phyloP scores from a whole-genome alignment of 1,140 invertebrate genomes.

The Drosophila chauvacae region DNA sequence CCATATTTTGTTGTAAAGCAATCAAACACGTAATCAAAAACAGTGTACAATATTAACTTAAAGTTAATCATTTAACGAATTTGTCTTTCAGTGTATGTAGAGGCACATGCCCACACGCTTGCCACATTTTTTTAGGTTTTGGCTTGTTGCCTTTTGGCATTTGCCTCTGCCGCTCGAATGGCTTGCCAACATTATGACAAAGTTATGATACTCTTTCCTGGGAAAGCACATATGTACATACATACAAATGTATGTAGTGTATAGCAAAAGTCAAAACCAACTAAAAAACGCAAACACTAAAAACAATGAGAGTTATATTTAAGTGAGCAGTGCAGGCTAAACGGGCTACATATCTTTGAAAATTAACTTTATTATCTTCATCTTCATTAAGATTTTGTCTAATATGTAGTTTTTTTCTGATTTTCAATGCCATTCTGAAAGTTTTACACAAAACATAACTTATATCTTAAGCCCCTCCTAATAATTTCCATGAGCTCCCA shows the following conservation, averaged over 20 bases:
- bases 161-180: constrained; percentile 45
- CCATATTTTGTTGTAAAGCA: background rate
- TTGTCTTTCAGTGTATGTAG: constrained; percentile 9
- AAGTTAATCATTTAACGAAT: background rate
- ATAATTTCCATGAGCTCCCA: background rate
- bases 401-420: background rate
- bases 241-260: background rate
- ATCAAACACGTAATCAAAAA: background rate
- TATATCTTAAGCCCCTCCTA: background rate
- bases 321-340: background rate
- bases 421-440: background rate
- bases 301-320: constrained; percentile 32
- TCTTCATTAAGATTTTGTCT: background rate
- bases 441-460: background rate
- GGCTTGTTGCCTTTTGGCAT: constrained; percentile 58
- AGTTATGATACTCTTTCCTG: constrained; percentile 78
- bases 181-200: constrained; percentile 78
- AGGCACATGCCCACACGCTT: constrained; percentile 48
- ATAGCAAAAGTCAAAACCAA: constrained; percentile 34
- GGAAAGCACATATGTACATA: constrained; percentile 41
- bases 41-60: background rate
- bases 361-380: background rate
- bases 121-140: constrained; percentile 58
- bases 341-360: background rate
- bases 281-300: constrained; percentile 26